Evolutionary conservation across 2,888 invertebrate species (phyloP).

Genomic region (Orthosia incerta): DNA sequence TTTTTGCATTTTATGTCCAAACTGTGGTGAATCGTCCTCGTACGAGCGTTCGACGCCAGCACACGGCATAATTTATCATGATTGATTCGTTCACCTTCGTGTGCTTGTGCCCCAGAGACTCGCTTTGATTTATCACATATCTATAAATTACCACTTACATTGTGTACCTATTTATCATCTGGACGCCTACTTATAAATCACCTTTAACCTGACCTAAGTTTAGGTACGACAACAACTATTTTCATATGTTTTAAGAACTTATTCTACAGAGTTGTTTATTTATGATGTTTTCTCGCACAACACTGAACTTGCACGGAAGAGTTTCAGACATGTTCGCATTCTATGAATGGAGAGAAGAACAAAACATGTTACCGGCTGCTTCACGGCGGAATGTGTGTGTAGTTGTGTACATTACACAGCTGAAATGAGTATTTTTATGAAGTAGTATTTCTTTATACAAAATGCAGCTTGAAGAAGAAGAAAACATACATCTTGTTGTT

Average conservation of each 20-base stretch:
- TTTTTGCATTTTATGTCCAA: slow-evolving; percentile 43
- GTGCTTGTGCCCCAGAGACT: slow-evolving; percentile 64
- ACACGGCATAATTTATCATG: slow-evolving; percentile 73
- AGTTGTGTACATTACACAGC: slow-evolving; percentile 39
- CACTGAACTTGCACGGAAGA: slow-evolving; percentile 48
- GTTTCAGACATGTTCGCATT: slow-evolving; percentile 55
- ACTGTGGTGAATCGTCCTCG: slow-evolving; percentile 55
- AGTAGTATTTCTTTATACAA: slow-evolving; percentile 31
- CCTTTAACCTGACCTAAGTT: slow-evolving; percentile 46
- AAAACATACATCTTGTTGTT: slow-evolving; percentile 2
- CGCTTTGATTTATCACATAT: slow-evolving; percentile 72
- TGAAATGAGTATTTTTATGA: slow-evolving; percentile 39
- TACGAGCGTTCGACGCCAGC: slow-evolving; percentile 65
- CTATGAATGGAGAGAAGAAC: slow-evolving; percentile 52
- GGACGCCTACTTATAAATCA: slow-evolving; percentile 64
- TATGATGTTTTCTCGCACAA: slow-evolving; percentile 45
- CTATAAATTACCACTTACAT: slow-evolving; percentile 74
- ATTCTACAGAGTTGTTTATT: slow-evolving; percentile 43
- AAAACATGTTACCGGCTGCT: slow-evolving; percentile 60
- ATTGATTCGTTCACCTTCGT: slow-evolving; percentile 74
- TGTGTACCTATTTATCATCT: slow-evolving; percentile 70
- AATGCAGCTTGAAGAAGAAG: slow-evolving; percentile 29
- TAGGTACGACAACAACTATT: slow-evolving; percentile 45
- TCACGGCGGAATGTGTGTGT: slow-evolving; percentile 35
- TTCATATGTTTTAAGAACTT: slow-evolving; percentile 40